phyloP scores from a whole-genome alignment of 2,888 invertebrate species.

The Hyposoter dolosus region DNA sequence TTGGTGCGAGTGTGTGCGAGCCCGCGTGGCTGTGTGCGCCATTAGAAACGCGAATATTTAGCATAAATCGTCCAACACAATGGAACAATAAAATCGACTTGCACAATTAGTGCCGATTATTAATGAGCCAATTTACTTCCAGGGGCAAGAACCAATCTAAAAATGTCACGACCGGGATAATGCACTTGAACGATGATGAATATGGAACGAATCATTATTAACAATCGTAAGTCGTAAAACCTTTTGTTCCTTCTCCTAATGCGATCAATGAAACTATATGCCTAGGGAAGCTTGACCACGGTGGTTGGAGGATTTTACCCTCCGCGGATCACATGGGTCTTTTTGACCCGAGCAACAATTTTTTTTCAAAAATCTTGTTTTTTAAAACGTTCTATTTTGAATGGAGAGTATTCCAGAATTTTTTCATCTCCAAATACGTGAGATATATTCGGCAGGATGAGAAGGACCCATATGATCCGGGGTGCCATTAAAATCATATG shows the following conservation, averaged over 20 bases:
- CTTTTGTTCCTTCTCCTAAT: neutral
- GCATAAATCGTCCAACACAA: conserved; percentile 34
- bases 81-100: conserved; percentile 42
- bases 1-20: neutral
- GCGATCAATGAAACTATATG: neutral
- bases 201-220: conserved; percentile 71
- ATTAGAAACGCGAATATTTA: conserved; percentile 5
- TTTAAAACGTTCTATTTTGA: too few species aligned
- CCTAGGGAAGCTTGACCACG: neutral
- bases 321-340: too few species aligned
- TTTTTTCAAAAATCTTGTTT: too few species aligned
- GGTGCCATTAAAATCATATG: too few species aligned
- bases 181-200: conserved; percentile 59
- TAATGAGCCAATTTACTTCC: conserved; percentile 53
- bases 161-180: conserved; percentile 66
- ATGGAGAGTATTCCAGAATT: too few species aligned
- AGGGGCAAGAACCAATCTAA: conserved; percentile 58
- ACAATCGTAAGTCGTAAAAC: conserved; percentile 65
- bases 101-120: conserved; percentile 26
- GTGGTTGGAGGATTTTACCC: neutral
- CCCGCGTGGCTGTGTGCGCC: neutral
- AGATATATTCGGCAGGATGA: too few species aligned
- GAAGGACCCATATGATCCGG: neutral
- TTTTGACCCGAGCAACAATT: too few species aligned
- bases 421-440: too few species aligned